Evolutionary conservation across 2,888 invertebrate genomes (phyloP).

Genomic region (Chrysina gloriosa): DNA sequence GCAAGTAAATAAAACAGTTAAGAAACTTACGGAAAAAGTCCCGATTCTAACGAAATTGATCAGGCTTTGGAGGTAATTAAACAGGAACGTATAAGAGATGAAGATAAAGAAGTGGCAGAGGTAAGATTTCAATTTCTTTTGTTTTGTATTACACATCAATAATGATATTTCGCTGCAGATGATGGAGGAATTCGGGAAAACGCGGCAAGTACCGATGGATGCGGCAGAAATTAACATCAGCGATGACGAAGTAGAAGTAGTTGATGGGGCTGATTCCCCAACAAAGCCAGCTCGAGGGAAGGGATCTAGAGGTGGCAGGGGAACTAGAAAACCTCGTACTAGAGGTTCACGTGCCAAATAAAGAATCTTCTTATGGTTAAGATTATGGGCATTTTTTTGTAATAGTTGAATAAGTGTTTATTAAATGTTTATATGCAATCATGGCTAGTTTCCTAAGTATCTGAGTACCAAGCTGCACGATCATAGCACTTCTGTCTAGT

Average conservation of each 20-base stretch:
- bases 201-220: background rate
- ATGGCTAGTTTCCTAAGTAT: no score
- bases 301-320: constrained; percentile 47
- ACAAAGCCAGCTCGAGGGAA: constrained; percentile 35
- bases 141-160: background rate
- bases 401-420: no score
- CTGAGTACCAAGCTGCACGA: no score
- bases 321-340: constrained; percentile 5
- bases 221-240: background rate
- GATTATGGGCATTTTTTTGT: no score
- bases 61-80: constrained; percentile 40
- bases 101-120: constrained; percentile 33
- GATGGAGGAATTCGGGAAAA: constrained; percentile 29
- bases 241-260: constrained; percentile 33
- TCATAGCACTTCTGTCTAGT: no score
- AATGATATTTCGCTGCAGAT: constrained; percentile 6
- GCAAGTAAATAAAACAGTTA: constrained; percentile 42
- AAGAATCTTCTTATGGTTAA: no score
- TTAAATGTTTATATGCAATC: no score
- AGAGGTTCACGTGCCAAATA: background rate
- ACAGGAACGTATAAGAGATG: constrained; percentile 32
- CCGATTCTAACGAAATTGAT: constrained; percentile 40
- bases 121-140: background rate
- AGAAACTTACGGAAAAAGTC: constrained; percentile 44
- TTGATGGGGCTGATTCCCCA: background rate